Evolutionary conservation across 2,113 vertebrate species (phyloP), one percentile per base, ranked within the genome.

Genomic region (Grus americana): DNA sequence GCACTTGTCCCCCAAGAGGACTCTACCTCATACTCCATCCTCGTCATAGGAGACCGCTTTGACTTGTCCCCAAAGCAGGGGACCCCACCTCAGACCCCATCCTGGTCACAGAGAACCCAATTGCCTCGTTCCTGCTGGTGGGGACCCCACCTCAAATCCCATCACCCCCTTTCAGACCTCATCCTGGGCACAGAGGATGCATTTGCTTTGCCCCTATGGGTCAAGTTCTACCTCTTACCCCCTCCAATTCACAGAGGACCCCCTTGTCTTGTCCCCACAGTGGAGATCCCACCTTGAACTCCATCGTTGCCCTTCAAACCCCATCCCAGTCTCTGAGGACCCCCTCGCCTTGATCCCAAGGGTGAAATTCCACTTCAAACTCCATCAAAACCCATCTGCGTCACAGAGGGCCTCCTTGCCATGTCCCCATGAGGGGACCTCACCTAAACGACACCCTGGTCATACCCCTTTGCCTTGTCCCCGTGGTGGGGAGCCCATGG

Each of bases 401-500:
- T 49, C 79, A 79, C 67, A 52, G n/a, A 54, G 22, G 2, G 4
- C 29, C 57, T 42, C 40, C 8, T 17, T 46, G 26, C 18, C 26
- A 3, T 2, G 40, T 34, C 18, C 52, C 30, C 23, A 16, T 8
- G 24, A 72, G 26, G 8, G 4, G 11, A 70, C 27, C 7, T 38
- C 24, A 44, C 16, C 17, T 26, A 70, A 63, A 63, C 0, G 1
- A 12, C 38, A n/a, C 32, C 10, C 27, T 50, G 46, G 50, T 42
- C 80, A 46, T 62, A 80, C 34, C 49, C 81, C 46, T 86, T 20
- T 65, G 32, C 55, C 24, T 62, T 27, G 46, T 47, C 34, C 62
- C 49, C 1, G 0, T 8, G 14, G 20, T 16, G 47, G 47, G 7
- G 7, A 92, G 3, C 32, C 44, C 54, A 12, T 0, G 3, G 49